Evolutionary conservation across 2,888 invertebrate genomes (phyloP), one percentile per base, ranked within the genome.

Genomic region (Globia sparganii): DNA sequence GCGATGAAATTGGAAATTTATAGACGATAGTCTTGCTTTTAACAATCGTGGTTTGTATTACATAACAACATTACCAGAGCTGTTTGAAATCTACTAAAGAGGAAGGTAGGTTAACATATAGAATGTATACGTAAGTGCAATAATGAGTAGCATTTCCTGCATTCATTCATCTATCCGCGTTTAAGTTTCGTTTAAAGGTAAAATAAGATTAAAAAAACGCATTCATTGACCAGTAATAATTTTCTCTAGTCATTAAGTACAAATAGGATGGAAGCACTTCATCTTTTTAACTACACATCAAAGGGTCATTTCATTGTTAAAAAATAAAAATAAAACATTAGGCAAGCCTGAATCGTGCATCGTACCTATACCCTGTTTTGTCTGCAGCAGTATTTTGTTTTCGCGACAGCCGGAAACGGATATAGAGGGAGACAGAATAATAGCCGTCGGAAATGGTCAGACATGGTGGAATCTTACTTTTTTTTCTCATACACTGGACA

Each of bases 381-480:
- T 94, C 92, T 92, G 90, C 89, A 88, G 91, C 91, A 91, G 94
- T 94, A 95, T 96, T 96, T 96, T 96, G 96, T 96, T 96, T 95
- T 94, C 92, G 92, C 94, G 96, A 96, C 96, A 95, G 93, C 89
- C 95, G 96, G 96, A 96, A 96, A 92, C 95, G 96, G 96, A 96
- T 95, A 95, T 96, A 95, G 96, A 96, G 96, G 96, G 96, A 96
- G 96, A 96, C 96, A 94, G 96, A 96, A 96, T 96, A 96, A 96
- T 96, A 95, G 96, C 96, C 95, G 94, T 94, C 96, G 96, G 96
- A 96, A 96, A 96, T 96, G 96, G 96, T 96, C 96, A 96, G 96
- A 96, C 96, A 95, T 96, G 95, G 94, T 91, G 94, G 93, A 94
- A 91, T 95, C 95, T 95, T 95, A 92, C 91, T 95, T 96, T 95